These are phyloP conservation scores for Harpagifer antarcticus DNA, from an alignment of 2,797 vertebrate genomes.

Conservation along the genomic window DNA sequence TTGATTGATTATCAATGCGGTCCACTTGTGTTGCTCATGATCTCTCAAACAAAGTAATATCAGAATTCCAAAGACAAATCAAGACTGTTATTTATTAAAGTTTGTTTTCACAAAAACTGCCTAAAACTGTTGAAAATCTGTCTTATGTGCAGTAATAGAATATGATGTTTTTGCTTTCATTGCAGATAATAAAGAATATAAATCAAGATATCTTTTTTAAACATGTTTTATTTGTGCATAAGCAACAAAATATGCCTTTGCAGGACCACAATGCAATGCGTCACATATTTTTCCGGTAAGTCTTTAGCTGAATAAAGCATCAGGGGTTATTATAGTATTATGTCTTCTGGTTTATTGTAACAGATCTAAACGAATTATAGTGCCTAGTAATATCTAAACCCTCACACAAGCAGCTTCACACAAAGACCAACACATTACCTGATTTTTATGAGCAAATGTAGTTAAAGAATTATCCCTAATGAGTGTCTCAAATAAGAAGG, in stretches of 20 bases:
- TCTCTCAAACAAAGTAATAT: conserved; percentile 36
- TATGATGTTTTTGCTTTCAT: not conserved
- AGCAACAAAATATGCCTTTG: not conserved
- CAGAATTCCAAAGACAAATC: conserved; percentile 28
- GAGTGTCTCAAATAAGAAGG: conserved; percentile 29
- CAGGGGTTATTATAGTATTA: conserved; percentile 37
- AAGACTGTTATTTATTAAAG: conserved; percentile 3
- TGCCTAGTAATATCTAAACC: not conserved
- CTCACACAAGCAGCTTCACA: conserved; percentile 23
- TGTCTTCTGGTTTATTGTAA: conserved; percentile 45
- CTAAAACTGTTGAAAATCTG: not conserved
- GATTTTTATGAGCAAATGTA: conserved; percentile 35
- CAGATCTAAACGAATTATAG: conserved; percentile 39
- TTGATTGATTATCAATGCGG: conserved; percentile 33
- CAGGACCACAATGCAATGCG: not conserved
- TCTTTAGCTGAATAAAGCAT: conserved; percentile 45
- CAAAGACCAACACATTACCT: conserved; percentile 42
- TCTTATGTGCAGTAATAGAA: not conserved
- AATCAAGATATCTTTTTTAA: conserved; percentile 7
- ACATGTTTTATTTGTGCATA: not conserved
- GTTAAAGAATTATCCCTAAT: conserved; percentile 54
- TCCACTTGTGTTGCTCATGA: conserved; percentile 27
- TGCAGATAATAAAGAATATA: conserved; percentile 1
- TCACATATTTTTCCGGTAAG: conserved; percentile 5
- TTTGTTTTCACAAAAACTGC: not conserved